Conservation (phyloP, 2,888 invertebrate species). For the Drosophila putrida region DNA sequence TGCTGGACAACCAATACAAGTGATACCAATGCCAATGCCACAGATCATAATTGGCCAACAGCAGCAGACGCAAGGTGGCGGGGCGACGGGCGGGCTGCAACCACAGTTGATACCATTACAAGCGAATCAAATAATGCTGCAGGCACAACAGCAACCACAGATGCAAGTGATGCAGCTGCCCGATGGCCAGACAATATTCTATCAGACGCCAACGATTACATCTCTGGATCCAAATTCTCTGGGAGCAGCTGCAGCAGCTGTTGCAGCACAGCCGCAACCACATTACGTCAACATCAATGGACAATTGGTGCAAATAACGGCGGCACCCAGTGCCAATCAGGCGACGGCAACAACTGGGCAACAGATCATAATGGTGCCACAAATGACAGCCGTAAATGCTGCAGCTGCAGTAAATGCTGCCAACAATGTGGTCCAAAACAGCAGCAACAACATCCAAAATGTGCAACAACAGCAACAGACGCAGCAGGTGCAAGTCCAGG, state of each 20-base stretch:
- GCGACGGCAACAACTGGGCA: conserved; percentile 67
- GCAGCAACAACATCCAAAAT: conserved; percentile 33
- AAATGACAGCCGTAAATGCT: conserved; percentile 71
- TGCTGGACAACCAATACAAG: conserved; percentile 75
- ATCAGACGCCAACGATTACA: conserved; percentile 87
- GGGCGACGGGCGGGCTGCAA: conserved; percentile 59
- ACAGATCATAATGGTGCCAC: conserved; percentile 83
- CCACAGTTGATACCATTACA: conserved; percentile 83
- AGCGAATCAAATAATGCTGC: conserved; percentile 84
- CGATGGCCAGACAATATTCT: conserved; percentile 96
- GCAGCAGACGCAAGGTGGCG: conserved; percentile 70
- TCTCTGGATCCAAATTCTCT: conserved; percentile 62
- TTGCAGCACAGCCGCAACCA: conserved; percentile 83
- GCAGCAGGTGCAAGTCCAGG: conserved; percentile 24
- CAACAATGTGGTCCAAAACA: conserved; percentile 36
- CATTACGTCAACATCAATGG: conserved; percentile 87
- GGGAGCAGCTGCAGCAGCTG: conserved; percentile 55
- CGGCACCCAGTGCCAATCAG: conserved; percentile 72
- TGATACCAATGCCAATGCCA: conserved; percentile 83
- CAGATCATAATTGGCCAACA: conserved; percentile 84
- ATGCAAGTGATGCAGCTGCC: conserved; percentile 95
- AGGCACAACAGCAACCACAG: conserved; percentile 82
- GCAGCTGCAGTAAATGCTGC: conserved; percentile 51
- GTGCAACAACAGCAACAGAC: conserved; percentile 35
- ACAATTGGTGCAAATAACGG: conserved; percentile 84